These are phyloP conservation scores for Procambarus clarkii DNA, from an alignment of 1,140 invertebrate species.

Conservation along the genomic window DNA sequence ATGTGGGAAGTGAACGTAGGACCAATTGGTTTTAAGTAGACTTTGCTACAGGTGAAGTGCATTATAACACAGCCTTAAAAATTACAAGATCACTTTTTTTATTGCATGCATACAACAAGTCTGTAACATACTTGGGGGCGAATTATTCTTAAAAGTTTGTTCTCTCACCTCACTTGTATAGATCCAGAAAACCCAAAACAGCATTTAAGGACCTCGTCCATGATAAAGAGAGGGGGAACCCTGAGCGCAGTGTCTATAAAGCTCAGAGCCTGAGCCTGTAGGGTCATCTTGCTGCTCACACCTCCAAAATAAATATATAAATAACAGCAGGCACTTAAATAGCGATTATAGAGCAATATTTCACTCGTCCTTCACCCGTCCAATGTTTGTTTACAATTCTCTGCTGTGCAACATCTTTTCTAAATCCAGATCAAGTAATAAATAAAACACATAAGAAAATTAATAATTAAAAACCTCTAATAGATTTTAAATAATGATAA, in stretches of 20 bases:
- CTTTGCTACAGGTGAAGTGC: too few species aligned
- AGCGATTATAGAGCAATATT: background rate
- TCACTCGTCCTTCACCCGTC: background rate
- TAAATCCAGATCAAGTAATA: background rate
- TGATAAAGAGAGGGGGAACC: conserved; percentile 53
- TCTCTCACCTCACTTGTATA: conserved; percentile 40
- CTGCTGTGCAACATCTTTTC: background rate
- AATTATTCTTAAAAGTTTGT: too few species aligned
- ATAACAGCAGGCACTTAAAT: background rate
- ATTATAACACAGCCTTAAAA: too few species aligned
- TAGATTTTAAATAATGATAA: too few species aligned
- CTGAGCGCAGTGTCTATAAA: conserved; percentile 56
- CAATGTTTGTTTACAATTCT: conserved; percentile 48
- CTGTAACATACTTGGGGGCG: too few species aligned
- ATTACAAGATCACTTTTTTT: too few species aligned
- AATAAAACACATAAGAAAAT: background rate
- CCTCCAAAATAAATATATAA: background rate
- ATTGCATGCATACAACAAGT: too few species aligned
- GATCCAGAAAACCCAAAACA: conserved; percentile 46
- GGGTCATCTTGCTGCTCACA: conserved; percentile 9
- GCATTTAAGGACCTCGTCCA: conserved; percentile 56
- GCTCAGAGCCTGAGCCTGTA: conserved; percentile 50
- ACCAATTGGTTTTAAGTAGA: too few species aligned
- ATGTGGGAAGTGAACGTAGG: too few species aligned
- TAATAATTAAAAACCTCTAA: too few species aligned